Evolutionary conservation across 2,888 invertebrate species (phyloP).

Genomic region (Lamproptera curius): DNA sequence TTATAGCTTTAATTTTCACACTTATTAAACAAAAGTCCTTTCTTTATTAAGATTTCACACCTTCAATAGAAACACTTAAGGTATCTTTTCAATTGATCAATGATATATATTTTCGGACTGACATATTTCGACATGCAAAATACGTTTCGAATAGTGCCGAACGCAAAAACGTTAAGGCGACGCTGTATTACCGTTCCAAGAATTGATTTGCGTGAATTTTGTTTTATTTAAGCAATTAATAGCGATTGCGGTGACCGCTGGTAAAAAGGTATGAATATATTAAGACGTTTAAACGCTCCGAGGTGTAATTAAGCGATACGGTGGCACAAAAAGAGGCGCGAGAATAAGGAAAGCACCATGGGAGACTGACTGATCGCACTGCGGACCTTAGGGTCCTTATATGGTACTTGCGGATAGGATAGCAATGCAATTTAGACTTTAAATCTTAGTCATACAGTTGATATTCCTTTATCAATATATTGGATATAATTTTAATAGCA

Average conservation of each 20-base stretch:
- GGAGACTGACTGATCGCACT: constrained; percentile 19
- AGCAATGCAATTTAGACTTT: too few relatives aligned
- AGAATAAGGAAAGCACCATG: constrained; percentile 28
- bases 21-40: background rate
- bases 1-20: background rate
- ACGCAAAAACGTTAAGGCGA: too few relatives aligned
- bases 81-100: too few relatives aligned
- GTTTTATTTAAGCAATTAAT: constrained; percentile 21
- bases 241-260: constrained; percentile 9
- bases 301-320: constrained; percentile 51
- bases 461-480: too few relatives aligned
- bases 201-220: background rate
- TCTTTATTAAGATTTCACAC: too few relatives aligned
- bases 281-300: constrained; percentile 33
- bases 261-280: constrained; percentile 32
- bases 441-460: too few relatives aligned
- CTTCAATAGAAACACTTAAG: too few relatives aligned
- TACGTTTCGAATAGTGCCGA: too few relatives aligned
- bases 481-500: too few relatives aligned
- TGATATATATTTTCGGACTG: too few relatives aligned
- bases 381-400: constrained; percentile 10
- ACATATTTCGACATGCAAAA: too few relatives aligned
- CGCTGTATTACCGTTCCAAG: background rate
- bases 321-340: constrained; percentile 44
- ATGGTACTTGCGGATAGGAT: constrained; percentile 8